phyloP scores from a whole-genome alignment of 2,113 vertebrate genomes.

The Heterotilapia buettikoferi region DNA sequence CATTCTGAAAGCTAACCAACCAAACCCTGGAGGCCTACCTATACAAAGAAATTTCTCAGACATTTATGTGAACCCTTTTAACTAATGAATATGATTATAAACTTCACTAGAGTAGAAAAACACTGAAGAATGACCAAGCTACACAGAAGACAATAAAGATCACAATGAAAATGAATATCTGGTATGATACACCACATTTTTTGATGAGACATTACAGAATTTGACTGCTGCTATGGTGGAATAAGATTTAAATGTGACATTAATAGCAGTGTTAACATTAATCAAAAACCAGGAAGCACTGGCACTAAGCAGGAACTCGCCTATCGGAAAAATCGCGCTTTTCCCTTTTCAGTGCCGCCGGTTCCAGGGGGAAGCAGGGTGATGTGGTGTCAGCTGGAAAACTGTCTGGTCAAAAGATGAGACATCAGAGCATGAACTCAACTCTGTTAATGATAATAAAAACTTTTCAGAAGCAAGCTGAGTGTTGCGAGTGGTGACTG shows the following conservation, averaged over 20 bases:
- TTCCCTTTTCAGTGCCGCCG: background rate
- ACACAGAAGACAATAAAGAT: background rate
- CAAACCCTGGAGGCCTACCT: background rate
- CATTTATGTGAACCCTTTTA: fast-evolving
- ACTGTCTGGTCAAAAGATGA: background rate
- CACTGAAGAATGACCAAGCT: background rate
- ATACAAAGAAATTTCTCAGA: fast-evolving
- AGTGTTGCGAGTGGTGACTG: background rate
- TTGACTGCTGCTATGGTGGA: background rate
- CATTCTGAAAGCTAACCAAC: background rate
- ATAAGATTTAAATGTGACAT: background rate
- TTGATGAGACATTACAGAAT: background rate
- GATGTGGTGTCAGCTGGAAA: background rate
- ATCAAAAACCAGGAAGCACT: background rate
- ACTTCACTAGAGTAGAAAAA: background rate
- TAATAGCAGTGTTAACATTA: fast-evolving
- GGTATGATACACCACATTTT: background rate
- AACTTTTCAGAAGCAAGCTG: background rate
- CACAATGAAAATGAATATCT: background rate
- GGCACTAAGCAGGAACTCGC: background rate
- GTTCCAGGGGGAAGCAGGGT: background rate
- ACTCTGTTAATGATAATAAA: fast-evolving
- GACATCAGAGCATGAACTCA: background rate
- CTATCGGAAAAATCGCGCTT: fast-evolving
- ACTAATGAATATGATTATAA: background rate